Percentiles rank a stretch among this genome's conserved stretches.
phyloP scores from a whole-genome alignment of 2,113 vertebrate genomes.

The Laticauda laticaudata region DNA sequence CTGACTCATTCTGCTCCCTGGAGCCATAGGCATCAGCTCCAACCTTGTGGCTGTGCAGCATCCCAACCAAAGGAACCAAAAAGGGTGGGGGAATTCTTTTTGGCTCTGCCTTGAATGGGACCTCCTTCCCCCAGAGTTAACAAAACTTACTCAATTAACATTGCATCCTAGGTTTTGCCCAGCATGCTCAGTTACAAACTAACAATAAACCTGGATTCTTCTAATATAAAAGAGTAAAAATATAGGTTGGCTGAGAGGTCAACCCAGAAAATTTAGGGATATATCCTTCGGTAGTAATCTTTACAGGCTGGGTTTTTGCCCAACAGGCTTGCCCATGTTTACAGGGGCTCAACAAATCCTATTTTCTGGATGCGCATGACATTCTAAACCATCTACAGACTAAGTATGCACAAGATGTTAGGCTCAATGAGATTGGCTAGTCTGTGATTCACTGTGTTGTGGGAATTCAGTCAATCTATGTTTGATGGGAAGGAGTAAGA shows the following conservation, averaged over 20 bases:
- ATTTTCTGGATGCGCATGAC: background rate
- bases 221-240: background rate
- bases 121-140: background rate
- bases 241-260: background rate
- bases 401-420: background rate
- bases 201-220: background rate
- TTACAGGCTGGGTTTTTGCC: background rate
- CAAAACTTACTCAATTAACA: background rate
- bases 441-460: background rate
- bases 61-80: background rate
- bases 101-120: background rate
- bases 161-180: background rate
- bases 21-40: background rate
- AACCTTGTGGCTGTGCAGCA: too few relatives aligned
- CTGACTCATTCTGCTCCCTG: background rate
- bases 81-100: background rate
- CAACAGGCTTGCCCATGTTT: background rate
- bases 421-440: background rate
- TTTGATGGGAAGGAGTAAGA: background rate
- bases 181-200: background rate
- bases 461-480: background rate
- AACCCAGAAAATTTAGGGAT: background rate
- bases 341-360: background rate
- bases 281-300: background rate
- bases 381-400: background rate